A percentile compares a stretch with the other conserved stretches of the same genome.
phyloP scores from a whole-genome alignment of 1,140 invertebrate species.

The Leptoteleia sp. region DNA sequence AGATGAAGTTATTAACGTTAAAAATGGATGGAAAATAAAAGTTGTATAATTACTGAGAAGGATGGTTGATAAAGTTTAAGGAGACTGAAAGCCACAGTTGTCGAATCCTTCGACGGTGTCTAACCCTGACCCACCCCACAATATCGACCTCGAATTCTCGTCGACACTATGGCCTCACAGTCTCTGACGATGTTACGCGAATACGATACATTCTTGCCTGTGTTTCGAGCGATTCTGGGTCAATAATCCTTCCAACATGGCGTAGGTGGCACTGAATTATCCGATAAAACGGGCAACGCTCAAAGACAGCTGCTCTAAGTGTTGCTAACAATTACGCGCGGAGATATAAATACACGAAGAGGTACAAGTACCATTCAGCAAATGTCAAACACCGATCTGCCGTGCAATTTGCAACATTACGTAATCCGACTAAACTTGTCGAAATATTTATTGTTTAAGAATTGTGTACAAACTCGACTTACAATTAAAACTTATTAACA shows the following conservation, averaged over 20 bases:
- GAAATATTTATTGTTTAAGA: too few relatives aligned
- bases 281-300: conserved; percentile 32
- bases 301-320: conserved; percentile 45
- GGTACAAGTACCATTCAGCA: conserved; percentile 27
- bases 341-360: conserved; percentile 45
- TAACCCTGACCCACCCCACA: conserved; percentile 69
- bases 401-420: conserved; percentile 25
- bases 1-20: too few relatives aligned
- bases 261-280: conserved; percentile 59
- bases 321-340: conserved; percentile 44
- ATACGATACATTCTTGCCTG: conserved; percentile 55
- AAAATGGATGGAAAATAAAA: too few relatives aligned
- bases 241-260: conserved; percentile 63
- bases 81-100: conserved; percentile 42
- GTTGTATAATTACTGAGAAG: too few relatives aligned
- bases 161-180: conserved; percentile 29
- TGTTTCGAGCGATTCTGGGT: conserved; percentile 58
- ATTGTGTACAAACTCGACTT: too few relatives aligned
- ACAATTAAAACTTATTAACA: too few relatives aligned
- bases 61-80: conserved; percentile 22
- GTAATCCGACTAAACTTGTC: conserved; percentile 6
- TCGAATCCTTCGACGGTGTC: conserved; percentile 41
- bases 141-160: conserved; percentile 65
- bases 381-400: conserved; percentile 35
- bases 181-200: conserved; percentile 48